Evolutionary conservation across 2,888 invertebrate genomes (phyloP).

Genomic region (Therioaphis trifolii): DNA sequence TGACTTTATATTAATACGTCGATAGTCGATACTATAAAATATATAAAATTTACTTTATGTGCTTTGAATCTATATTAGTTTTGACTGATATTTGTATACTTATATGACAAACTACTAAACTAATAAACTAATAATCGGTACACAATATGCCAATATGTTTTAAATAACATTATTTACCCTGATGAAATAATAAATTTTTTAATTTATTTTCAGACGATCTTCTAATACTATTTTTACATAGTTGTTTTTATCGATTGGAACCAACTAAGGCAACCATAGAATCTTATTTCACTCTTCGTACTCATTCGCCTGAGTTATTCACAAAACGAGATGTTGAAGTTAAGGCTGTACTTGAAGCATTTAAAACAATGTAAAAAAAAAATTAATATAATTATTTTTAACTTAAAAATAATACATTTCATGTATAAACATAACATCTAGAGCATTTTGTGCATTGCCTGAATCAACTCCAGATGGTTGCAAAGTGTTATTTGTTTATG

Average conservation of each 20-base stretch:
- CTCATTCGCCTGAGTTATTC: slow-evolving; percentile 63
- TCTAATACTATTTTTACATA: slow-evolving; percentile 63
- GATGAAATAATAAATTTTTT: slow-evolving; percentile 7
- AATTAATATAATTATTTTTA: neutral
- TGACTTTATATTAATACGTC: too few species aligned
- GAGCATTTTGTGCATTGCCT: slow-evolving; percentile 46
- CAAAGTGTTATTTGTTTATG: slow-evolving; percentile 58
- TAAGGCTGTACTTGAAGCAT: slow-evolving; percentile 53
- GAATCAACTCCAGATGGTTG: slow-evolving; percentile 59
- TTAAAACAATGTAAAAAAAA: slow-evolving; percentile 61
- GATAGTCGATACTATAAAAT: too few species aligned
- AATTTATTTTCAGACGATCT: slow-evolving; percentile 63
- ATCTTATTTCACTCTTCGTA: slow-evolving; percentile 64
- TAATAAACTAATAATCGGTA: too few species aligned
- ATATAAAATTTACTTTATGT: too few species aligned
- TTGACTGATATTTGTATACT: too few species aligned
- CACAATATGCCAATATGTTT: neutral
- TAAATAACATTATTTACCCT: neutral
- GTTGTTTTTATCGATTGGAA: slow-evolving; percentile 64
- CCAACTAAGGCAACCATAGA: slow-evolving; percentile 64
- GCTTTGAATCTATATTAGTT: too few species aligned
- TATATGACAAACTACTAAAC: too few species aligned
- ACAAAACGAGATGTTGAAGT: slow-evolving; percentile 60
- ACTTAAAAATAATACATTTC: neutral
- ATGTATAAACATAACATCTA: neutral